A percentile compares a stretch with the other conserved stretches of the same genome.
Evolutionary conservation across 1,140 invertebrate species (phyloP).

Genomic region (Gonatopus flavifemur): DNA sequence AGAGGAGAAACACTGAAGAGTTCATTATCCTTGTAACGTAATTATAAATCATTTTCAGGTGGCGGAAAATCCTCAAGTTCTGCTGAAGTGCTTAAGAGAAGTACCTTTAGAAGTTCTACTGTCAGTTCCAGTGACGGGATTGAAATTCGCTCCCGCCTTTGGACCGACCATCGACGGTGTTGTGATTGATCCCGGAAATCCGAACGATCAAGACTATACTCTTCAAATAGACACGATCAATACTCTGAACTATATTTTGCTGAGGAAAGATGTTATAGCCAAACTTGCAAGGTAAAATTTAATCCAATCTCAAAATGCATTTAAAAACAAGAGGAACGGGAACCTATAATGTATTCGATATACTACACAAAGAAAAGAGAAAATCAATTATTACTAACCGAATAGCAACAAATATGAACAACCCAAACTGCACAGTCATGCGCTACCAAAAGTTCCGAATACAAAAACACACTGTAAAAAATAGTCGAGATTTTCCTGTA

Average conservation of each 20-base stretch:
- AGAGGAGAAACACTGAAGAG: too few relatives aligned
- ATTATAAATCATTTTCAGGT: constrained; percentile 32
- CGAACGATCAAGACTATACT: constrained; percentile 58
- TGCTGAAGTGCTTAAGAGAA: constrained; percentile 83
- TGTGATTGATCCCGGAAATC: constrained; percentile 75
- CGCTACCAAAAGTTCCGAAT: too few relatives aligned
- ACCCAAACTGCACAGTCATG: too few relatives aligned
- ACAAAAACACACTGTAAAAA: too few relatives aligned
- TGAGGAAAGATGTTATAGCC: constrained; percentile 74
- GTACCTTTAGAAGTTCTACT: constrained; percentile 72
- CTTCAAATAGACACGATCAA: constrained; percentile 65
- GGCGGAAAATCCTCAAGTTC: constrained; percentile 45
- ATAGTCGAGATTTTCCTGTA: too few relatives aligned
- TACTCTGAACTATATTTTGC: constrained; percentile 73
- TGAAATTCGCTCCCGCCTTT: constrained; percentile 84
- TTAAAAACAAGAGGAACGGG: too few relatives aligned
- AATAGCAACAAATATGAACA: too few relatives aligned
- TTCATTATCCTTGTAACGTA: too few relatives aligned
- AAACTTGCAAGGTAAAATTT: constrained; percentile 66
- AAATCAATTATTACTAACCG: too few relatives aligned
- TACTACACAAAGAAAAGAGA: too few relatives aligned
- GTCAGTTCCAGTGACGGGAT: constrained; percentile 74
- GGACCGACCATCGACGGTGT: constrained; percentile 91
- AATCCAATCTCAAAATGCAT: too few relatives aligned
- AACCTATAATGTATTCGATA: too few relatives aligned